These are phyloP conservation scores for Aptenodytes patagonicus DNA, from an alignment of 2,113 vertebrate genomes.

Conservation along the genomic window DNA sequence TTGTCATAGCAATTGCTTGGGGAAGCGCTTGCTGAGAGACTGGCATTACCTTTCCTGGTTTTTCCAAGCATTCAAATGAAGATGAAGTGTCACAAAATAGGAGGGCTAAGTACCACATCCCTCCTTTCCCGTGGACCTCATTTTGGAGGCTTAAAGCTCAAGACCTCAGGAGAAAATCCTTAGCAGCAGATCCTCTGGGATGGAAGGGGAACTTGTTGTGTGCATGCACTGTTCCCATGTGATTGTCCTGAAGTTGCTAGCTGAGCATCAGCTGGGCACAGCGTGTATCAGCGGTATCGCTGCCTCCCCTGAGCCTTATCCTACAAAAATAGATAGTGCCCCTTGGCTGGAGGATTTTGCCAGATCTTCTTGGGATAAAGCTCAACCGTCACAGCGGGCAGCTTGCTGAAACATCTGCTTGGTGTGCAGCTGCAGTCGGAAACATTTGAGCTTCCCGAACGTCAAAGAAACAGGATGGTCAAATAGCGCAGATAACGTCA, in stretches of 20 bases:
- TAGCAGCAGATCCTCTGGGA: neutral
- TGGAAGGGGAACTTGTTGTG: neutral
- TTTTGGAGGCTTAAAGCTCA: neutral
- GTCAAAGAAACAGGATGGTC: neutral
- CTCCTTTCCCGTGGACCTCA: neutral
- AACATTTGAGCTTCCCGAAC: neutral
- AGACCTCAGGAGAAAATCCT: neutral
- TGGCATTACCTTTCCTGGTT: neutral
- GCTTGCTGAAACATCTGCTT: neutral
- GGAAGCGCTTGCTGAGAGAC: neutral
- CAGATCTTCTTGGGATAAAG: neutral
- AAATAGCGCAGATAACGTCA: neutral
- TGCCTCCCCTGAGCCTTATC: neutral
- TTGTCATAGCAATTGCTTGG: neutral
- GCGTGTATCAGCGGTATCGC: fast-evolving
- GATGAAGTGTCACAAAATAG: neutral
- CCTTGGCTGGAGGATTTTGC: neutral
- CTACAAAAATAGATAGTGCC: neutral
- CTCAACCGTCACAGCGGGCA: neutral
- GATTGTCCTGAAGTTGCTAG: neutral
- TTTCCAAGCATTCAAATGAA: neutral
- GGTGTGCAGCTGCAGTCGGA: neutral
- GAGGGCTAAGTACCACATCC: neutral
- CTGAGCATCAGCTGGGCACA: neutral
- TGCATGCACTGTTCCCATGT: neutral